phyloP scores from a whole-genome alignment of 2,113 vertebrate species.

The Phasianus colchicus region DNA sequence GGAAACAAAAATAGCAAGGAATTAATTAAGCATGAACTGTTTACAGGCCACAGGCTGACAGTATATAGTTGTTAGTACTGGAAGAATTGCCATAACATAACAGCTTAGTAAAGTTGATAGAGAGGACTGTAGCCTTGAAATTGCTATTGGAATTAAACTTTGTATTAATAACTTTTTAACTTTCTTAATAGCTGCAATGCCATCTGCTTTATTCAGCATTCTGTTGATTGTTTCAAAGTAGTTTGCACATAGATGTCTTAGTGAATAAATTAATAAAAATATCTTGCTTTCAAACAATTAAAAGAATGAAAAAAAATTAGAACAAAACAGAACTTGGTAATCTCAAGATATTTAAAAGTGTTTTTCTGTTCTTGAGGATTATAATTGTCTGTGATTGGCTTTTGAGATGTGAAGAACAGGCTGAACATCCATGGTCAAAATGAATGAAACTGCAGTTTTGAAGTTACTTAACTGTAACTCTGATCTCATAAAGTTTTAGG shows the following conservation, averaged over 20 bases:
- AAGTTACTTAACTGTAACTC: not conserved
- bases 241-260: not conserved
- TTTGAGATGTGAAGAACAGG: not conserved
- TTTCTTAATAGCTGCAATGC: not conserved
- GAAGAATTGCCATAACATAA: not conserved
- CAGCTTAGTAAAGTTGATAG: not conserved
- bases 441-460: not conserved
- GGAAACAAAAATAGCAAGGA: not conserved
- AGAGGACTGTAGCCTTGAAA: not conserved
- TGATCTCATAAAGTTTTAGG: not conserved
- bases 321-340: not conserved
- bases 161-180: not conserved
- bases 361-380: not conserved
- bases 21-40: constrained; percentile 26
- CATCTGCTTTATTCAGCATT: not conserved
- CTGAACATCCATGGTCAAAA: not conserved
- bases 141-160: not conserved
- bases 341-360: not conserved
- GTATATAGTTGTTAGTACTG: not conserved
- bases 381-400: not conserved
- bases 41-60: not conserved
- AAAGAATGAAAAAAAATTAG: not conserved
- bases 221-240: not conserved
- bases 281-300: not conserved
- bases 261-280: not conserved